These are phyloP conservation scores for Muntiacus muntjak DNA, from an alignment of 2,113 vertebrate genomes.

Conservation along the genomic window DNA sequence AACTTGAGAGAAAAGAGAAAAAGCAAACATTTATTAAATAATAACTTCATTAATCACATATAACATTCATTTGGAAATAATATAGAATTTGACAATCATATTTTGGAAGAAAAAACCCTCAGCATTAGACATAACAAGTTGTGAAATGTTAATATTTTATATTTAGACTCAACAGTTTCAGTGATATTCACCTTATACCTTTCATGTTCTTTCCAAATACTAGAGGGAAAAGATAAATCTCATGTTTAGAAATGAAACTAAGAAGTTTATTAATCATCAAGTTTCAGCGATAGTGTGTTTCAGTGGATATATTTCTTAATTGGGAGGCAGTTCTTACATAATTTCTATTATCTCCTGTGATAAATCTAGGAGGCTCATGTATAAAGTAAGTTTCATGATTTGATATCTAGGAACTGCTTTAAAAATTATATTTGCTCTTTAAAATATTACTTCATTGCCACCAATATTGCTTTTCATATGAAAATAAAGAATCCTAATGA, in stretches of 20 bases:
- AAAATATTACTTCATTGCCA: not conserved
- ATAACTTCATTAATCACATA: not conserved
- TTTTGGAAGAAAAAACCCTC: not conserved
- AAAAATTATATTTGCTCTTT: slow-evolving; percentile 1
- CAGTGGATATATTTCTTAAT: not conserved
- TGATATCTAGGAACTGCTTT: not conserved
- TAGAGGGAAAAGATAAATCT: not conserved
- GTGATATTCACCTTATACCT: not conserved
- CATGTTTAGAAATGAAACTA: not conserved
- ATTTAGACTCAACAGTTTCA: not conserved
- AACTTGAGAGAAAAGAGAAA: not conserved
- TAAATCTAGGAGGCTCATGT: not conserved
- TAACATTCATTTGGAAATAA: not conserved
- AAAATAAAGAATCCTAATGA: not conserved
- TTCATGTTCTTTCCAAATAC: not conserved
- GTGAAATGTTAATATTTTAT: not conserved
- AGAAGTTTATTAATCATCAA: not conserved
- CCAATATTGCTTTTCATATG: not conserved
- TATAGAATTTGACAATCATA: not conserved
- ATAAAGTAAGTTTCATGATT: not conserved
- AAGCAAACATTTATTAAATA: not conserved
- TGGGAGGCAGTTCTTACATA: not conserved
- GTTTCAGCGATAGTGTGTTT: not conserved
- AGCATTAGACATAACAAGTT: not conserved
- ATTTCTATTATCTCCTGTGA: not conserved